Conservation (phyloP, 2,797 vertebrate genomes). For the Tympanoctomys barrerae region DNA sequence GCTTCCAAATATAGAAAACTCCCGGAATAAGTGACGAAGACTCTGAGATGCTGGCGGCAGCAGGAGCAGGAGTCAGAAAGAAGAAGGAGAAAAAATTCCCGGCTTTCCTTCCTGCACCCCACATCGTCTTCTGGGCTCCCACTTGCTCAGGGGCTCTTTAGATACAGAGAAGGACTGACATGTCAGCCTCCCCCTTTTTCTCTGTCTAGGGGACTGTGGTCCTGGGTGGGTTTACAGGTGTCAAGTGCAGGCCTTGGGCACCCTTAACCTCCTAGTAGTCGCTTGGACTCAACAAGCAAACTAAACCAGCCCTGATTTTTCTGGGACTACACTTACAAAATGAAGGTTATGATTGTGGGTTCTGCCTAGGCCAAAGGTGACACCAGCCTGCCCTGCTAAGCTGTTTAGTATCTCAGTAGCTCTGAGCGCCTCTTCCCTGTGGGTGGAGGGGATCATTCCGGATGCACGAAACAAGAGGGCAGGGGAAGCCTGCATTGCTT, state of each 20-base stretch:
- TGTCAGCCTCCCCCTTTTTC: neutral
- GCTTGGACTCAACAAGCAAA: constrained; percentile 4
- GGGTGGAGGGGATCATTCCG: neutral
- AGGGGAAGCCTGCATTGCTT: neutral
- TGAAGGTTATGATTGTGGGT: neutral
- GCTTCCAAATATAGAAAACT: constrained; percentile 59
- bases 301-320: neutral
- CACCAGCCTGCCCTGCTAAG: neutral
- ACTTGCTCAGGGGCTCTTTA: neutral
- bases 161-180: neutral
- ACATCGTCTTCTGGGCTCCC: neutral
- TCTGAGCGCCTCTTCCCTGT: neutral
- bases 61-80: neutral
- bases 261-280: neutral
- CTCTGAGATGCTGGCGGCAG: neutral
- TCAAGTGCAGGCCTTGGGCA: neutral
- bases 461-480: neutral
- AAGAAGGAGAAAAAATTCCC: constrained; percentile 11
- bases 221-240: neutral
- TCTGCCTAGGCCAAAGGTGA: neutral
- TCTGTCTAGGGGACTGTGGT: neutral
- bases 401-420: neutral
- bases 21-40: neutral
- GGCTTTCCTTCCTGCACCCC: neutral
- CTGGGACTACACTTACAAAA: neutral